A percentile compares a stretch with the other conserved stretches of the same genome.
Evolutionary conservation across 2,797 vertebrate species (phyloP).

Genomic region (Otus scops): DNA sequence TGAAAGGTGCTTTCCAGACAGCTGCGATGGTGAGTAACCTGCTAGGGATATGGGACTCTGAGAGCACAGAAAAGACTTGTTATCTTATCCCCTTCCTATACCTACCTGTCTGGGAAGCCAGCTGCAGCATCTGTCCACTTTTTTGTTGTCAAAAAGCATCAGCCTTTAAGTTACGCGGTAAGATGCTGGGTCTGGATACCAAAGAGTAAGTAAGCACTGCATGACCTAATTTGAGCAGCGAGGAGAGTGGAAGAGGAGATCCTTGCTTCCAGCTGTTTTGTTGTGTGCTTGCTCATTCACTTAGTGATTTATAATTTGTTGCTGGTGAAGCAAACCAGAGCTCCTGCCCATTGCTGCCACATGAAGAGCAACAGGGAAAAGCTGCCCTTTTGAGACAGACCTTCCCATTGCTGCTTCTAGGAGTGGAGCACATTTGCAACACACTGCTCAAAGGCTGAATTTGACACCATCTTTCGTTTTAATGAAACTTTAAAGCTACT

Average conservation of each 20-base stretch:
- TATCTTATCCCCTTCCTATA: not conserved
- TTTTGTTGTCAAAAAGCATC: not conserved
- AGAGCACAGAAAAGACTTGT: not conserved
- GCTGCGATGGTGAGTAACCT: not conserved
- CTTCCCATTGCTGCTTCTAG: not conserved
- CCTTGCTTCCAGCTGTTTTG: constrained; percentile 21
- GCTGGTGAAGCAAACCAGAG: constrained; percentile 7
- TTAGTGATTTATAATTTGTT: constrained; percentile 22
- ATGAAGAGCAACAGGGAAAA: not conserved
- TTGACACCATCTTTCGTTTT: not conserved
- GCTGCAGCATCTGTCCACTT: not conserved
- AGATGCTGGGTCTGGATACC: not conserved
- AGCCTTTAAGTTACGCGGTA: not conserved
- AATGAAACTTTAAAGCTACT: not conserved
- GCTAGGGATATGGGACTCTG: not conserved
- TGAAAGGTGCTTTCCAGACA: not conserved
- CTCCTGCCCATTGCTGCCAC: not conserved
- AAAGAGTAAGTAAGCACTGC: not conserved
- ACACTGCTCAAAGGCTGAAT: not conserved
- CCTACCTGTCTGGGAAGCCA: not conserved
- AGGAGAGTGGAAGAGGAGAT: not conserved
- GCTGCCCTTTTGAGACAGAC: not conserved
- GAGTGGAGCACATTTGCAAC: not conserved
- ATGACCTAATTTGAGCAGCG: not conserved
- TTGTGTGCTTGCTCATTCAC: not conserved